These are phyloP conservation scores for Calameuta pallipes DNA, from an alignment of 2,888 invertebrate genomes.

Conservation along the genomic window DNA sequence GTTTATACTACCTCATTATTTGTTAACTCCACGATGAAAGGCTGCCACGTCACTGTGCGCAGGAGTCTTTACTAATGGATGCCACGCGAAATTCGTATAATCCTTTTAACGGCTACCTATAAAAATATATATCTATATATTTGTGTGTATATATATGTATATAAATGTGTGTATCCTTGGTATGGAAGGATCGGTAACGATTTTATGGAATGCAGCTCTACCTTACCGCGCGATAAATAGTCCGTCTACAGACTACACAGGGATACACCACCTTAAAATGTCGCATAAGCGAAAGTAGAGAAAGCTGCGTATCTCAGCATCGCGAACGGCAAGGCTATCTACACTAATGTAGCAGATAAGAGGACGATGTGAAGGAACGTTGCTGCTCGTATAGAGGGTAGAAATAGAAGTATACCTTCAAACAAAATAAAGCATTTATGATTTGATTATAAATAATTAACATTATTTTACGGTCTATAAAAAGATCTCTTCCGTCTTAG, in stretches of 20 bases:
- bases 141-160: neutral
- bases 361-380: neutral
- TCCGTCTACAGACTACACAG: constrained; percentile 17
- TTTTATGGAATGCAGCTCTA: neutral
- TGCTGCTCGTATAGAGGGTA: neutral
- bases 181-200: neutral
- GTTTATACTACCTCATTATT: neutral
- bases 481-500: neutral
- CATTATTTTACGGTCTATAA: neutral
- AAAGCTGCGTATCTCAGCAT: constrained; percentile 45
- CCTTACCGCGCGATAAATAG: constrained; percentile 8
- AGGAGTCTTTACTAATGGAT: neutral
- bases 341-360: neutral
- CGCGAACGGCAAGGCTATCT: constrained; percentile 13
- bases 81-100: neutral
- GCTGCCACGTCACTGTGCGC: neutral
- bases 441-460: neutral
- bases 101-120: neutral
- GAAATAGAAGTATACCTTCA: neutral
- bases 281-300: constrained; percentile 64
- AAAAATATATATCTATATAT: neutral
- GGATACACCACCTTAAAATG: constrained; percentile 49
- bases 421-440: neutral
- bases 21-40: neutral
- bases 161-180: neutral